These are phyloP conservation scores for Solenodon paradoxus DNA, from an alignment of 2,113 vertebrate genomes.

Conservation along the genomic window DNA sequence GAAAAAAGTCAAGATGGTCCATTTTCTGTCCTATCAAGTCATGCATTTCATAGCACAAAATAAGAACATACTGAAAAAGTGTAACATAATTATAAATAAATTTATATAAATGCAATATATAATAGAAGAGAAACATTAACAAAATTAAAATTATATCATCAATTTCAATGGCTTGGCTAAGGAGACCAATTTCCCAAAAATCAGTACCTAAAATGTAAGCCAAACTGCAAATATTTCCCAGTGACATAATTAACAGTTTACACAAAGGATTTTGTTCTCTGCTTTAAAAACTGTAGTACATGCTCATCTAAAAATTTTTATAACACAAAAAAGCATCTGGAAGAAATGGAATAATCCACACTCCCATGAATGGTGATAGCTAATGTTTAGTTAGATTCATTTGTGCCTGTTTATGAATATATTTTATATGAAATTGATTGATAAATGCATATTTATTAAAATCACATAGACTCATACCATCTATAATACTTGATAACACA, in stretches of 20 bases:
- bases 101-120: not conserved
- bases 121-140: not conserved
- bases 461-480: not conserved
- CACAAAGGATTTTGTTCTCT: not conserved
- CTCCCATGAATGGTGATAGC: not conserved
- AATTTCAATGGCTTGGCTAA: not conserved
- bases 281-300: not conserved
- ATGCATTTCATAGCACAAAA: not conserved
- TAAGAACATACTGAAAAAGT: too few species aligned
- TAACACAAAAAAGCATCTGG: not conserved
- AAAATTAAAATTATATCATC: not conserved
- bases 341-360: not conserved
- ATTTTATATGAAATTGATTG: not conserved
- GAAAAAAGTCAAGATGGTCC: too few species aligned
- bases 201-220: not conserved
- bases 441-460: not conserved
- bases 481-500: not conserved
- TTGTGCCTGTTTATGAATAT: not conserved
- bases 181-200: not conserved
- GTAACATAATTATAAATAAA: too few species aligned
- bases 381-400: not conserved
- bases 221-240: not conserved
- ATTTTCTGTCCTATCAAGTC: not conserved
- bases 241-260: not conserved
- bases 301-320: not conserved